Percentiles rank a stretch among this genome's conserved stretches.
Evolutionary conservation across 1,140 invertebrate genomes (phyloP).

Genomic region (Leptinotarsa undecemlineata): DNA sequence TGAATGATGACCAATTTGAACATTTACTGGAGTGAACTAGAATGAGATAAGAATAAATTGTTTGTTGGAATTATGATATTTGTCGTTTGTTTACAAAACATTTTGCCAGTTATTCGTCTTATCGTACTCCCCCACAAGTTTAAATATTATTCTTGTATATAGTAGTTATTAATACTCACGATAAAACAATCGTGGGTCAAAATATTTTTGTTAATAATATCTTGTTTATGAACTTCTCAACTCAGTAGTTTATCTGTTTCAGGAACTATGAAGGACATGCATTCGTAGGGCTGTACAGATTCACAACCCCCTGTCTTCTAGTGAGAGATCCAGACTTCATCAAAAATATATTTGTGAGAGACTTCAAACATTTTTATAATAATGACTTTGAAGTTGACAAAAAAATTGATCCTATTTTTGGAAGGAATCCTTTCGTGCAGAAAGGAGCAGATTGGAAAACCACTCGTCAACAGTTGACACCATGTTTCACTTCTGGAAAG

Average conservation of each 20-base stretch:
- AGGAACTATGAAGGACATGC: slow-evolving; percentile 51
- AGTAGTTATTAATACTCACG: too few species aligned
- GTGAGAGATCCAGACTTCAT: slow-evolving; percentile 55
- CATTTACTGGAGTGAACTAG: too few species aligned
- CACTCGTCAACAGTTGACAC: slow-evolving; percentile 59
- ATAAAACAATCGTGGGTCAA: too few species aligned
- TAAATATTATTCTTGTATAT: too few species aligned
- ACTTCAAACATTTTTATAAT: slow-evolving; percentile 50
- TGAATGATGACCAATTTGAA: too few species aligned
- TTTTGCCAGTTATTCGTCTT: too few species aligned
- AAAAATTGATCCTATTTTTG: slow-evolving; percentile 54
- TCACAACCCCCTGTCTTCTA: slow-evolving; percentile 51
- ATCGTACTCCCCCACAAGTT: too few species aligned
- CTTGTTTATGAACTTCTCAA: neutral
- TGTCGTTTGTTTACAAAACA: too few species aligned
- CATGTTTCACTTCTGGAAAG: slow-evolving; percentile 59
- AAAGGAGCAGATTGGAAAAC: slow-evolving; percentile 60
- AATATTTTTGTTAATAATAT: too few species aligned
- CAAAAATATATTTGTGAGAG: slow-evolving; percentile 52
- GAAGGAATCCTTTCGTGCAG: slow-evolving; percentile 56
- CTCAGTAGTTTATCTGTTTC: slow-evolving; percentile 21
- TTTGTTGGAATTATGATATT: too few species aligned
- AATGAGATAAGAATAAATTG: too few species aligned
- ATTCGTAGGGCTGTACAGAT: slow-evolving; percentile 56
- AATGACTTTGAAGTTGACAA: slow-evolving; percentile 49